phyloP scores from a whole-genome alignment of 2,797 vertebrate genomes.

The Poeciliopsis infans region DNA sequence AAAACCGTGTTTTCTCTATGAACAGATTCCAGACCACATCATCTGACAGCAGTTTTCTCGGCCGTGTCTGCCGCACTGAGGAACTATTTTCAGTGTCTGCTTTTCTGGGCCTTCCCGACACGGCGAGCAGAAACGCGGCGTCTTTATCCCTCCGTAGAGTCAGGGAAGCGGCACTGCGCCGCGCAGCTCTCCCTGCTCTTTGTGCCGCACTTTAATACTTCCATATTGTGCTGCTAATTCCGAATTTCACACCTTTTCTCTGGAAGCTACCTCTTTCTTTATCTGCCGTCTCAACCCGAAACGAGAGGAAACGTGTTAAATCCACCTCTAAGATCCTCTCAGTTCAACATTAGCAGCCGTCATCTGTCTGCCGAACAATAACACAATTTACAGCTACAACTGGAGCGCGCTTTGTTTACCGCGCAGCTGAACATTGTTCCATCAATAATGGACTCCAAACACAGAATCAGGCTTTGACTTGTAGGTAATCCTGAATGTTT shows the following conservation, averaged over 20 bases:
- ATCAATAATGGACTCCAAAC: constrained; percentile 75
- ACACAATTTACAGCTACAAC: constrained; percentile 56
- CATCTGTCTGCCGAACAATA: constrained; percentile 73
- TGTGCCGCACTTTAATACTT: constrained; percentile 63
- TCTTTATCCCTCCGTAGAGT: constrained; percentile 49
- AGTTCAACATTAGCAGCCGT: constrained; percentile 74
- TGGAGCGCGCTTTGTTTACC: constrained; percentile 68
- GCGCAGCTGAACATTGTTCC: constrained; percentile 72
- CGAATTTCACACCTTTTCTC: constrained; percentile 71
- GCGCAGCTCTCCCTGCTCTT: constrained; percentile 42
- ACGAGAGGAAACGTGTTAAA: constrained; percentile 74
- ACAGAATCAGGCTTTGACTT: constrained; percentile 67
- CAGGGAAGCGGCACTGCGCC: constrained; percentile 24
- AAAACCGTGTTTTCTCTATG: neutral
- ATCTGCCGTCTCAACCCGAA: constrained; percentile 57
- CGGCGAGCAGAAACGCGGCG: neutral
- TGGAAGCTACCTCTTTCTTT: constrained; percentile 57
- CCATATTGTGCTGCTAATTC: constrained; percentile 70
- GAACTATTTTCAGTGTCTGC: neutral
- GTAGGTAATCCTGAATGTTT: constrained; percentile 77
- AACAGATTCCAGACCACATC: accelerated
- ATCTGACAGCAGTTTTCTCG: neutral
- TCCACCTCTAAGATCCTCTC: constrained; percentile 75
- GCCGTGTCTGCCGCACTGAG: neutral
- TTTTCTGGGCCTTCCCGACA: constrained; percentile 18